Evolutionary conservation across 2,888 invertebrate genomes (phyloP).

Genomic region (Laothoe populi): DNA sequence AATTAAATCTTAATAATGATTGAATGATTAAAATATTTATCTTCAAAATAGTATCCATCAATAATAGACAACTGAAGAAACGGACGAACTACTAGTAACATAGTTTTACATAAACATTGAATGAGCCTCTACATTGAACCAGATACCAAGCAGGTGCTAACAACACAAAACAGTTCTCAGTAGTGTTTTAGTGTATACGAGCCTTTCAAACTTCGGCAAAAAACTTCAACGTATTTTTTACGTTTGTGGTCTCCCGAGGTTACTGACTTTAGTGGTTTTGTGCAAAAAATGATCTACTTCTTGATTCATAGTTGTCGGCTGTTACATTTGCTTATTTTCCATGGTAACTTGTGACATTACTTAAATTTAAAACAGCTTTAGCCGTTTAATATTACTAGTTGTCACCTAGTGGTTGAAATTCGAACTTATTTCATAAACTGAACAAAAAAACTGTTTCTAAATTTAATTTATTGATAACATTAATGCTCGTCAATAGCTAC

Average conservation of each 20-base stretch:
- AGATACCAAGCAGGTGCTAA: constrained; percentile 7
- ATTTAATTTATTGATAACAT: too few relatives aligned
- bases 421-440: too few relatives aligned
- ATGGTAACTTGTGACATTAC: too few relatives aligned
- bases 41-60: too few relatives aligned
- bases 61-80: not conserved
- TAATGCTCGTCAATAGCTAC: too few relatives aligned
- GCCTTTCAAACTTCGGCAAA: not conserved
- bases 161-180: constrained; percentile 15
- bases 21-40: too few relatives aligned
- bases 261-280: constrained; percentile 18
- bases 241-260: constrained; percentile 15
- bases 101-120: constrained; percentile 3
- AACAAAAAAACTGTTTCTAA: too few relatives aligned
- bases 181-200: not conserved
- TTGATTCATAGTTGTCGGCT: not conserved
- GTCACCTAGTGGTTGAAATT: too few relatives aligned
- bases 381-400: too few relatives aligned
- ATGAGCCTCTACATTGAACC: constrained; percentile 6
- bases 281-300: not conserved
- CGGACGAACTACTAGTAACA: not conserved
- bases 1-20: too few relatives aligned
- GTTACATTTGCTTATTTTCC: not conserved
- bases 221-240: constrained; percentile 13
- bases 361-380: too few relatives aligned